Evolutionary conservation across 1,140 invertebrate species (phyloP), one percentile per base, ranked within the genome.

Genomic region (Oncopeltus fasciatus): DNA sequence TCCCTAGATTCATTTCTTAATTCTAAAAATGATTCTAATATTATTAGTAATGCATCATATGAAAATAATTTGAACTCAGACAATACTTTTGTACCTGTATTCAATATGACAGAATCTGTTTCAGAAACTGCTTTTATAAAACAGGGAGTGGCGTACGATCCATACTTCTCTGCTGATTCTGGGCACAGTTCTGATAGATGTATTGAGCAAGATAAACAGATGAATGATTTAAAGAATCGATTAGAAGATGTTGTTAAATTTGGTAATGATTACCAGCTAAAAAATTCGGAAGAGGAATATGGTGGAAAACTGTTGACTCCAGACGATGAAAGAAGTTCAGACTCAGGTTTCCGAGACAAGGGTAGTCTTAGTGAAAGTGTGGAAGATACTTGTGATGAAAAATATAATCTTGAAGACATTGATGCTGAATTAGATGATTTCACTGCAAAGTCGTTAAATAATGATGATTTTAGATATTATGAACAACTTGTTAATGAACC

Each of bases 321-420:
- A 0, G 77, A 79, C 59, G 77, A 79, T 28, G 77, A 79, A 59
- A 69, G 76, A 43, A 79, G 77, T 61, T 77, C 76, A 5, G 77
- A 79, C 61, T 78, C 77, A 9, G 77, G 77, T 60, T 79, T 78
- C 49, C 69, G 77, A 14, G 77, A 79, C 47, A 79, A 79, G 64
- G 77, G 70, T 24, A 72, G 70, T 65, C 53, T 71, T 20, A 70
- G 69, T 62, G 70, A 70, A 59, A 69, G 68, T 38, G 67, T 66
- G 59, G 70, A 71, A 60, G 70, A 77, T 61, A 77, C 74, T 4
- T 77, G 74, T 61, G 76, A 77, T 65, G 76, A 77, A 29, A 77
- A 78, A 33, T 76, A 78, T 44, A 76, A 70, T 46, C 44, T 70
- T 11, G 70, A 72, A 66, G 72, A 70, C 51, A 72, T 72, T 58